These are phyloP conservation scores for Mycteria americana DNA, from an alignment of 2,797 vertebrate genomes.

Conservation along the genomic window DNA sequence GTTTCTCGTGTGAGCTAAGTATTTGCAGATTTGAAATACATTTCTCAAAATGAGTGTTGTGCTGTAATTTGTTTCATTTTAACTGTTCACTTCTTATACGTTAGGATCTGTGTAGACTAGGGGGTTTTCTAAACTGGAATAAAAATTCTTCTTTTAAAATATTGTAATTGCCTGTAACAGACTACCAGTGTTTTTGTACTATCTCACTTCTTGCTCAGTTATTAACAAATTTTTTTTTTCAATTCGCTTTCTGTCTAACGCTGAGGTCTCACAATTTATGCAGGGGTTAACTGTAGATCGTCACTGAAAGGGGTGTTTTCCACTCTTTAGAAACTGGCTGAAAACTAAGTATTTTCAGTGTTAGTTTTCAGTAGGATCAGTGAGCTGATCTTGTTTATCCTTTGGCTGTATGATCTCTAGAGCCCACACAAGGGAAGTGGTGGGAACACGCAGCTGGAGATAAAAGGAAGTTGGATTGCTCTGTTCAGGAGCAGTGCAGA, in stretches of 20 bases:
- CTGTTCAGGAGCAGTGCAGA: conserved; percentile 53
- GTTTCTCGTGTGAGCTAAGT: neutral
- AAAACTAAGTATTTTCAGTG: conserved; percentile 3
- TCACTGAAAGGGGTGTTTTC: neutral
- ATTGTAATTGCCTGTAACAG: neutral
- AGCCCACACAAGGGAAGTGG: conserved; percentile 61
- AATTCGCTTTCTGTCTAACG: neutral
- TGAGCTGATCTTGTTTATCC: conserved; percentile 63
- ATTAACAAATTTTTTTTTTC: neutral
- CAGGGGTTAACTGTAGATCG: neutral
- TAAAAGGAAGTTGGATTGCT: conserved; percentile 66
- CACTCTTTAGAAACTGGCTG: neutral
- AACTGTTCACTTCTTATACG: neutral
- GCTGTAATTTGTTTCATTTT: neutral
- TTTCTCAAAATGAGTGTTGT: neutral
- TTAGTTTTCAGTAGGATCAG: conserved; percentile 41
- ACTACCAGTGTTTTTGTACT: neutral
- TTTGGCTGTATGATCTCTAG: conserved; percentile 34
- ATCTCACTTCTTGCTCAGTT: neutral
- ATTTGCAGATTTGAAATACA: neutral
- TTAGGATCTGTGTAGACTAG: neutral
- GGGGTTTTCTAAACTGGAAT: neutral
- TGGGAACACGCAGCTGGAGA: conserved; percentile 61
- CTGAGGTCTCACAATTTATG: neutral
- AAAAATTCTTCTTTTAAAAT: neutral